Percentiles rank a stretch among this genome's conserved stretches.
Conservation (phyloP, 1,140 invertebrate genomes). For the Rhyacophila brunnea region DNA sequence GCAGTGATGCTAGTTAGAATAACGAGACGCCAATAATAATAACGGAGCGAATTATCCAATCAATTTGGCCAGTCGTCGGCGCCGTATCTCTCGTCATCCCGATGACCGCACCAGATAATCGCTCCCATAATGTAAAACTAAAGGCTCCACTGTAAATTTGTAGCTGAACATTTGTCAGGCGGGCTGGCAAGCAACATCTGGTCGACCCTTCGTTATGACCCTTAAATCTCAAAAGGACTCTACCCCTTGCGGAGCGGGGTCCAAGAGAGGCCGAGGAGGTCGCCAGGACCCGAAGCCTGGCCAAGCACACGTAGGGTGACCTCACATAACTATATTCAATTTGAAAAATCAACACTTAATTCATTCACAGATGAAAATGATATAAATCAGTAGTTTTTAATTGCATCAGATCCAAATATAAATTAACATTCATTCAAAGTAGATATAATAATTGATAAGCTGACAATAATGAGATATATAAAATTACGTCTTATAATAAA, state of each 20-base stretch:
- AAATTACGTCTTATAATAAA: too few species aligned
- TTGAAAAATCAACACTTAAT: too few species aligned
- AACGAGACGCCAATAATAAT: conserved; percentile 22
- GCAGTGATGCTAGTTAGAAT: conserved; percentile 21
- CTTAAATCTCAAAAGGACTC: conserved; percentile 35
- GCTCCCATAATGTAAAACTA: conserved; percentile 25
- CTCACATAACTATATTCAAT: too few species aligned
- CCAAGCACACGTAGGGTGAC: too few species aligned
- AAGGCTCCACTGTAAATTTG: conserved; percentile 30
- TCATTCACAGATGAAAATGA: too few species aligned
- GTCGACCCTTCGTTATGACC: conserved; percentile 30
- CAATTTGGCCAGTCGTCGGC: conserved; percentile 27
- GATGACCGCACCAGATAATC: conserved; percentile 36
- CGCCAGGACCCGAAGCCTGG: conserved; percentile 1
- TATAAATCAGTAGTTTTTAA: too few species aligned
- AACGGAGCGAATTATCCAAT: conserved; percentile 31
- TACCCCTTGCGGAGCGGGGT: not conserved
- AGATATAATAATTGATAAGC: too few species aligned
- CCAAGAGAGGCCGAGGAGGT: conserved; percentile 1
- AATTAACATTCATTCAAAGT: too few species aligned
- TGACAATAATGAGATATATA: too few species aligned
- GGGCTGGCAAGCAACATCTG: conserved; percentile 26
- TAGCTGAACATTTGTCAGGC: conserved; percentile 33
- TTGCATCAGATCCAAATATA: too few species aligned
- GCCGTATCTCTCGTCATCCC: not conserved